Conservation (phyloP, 2,113 vertebrate genomes). For the Hyperopisus bebe region DNA sequence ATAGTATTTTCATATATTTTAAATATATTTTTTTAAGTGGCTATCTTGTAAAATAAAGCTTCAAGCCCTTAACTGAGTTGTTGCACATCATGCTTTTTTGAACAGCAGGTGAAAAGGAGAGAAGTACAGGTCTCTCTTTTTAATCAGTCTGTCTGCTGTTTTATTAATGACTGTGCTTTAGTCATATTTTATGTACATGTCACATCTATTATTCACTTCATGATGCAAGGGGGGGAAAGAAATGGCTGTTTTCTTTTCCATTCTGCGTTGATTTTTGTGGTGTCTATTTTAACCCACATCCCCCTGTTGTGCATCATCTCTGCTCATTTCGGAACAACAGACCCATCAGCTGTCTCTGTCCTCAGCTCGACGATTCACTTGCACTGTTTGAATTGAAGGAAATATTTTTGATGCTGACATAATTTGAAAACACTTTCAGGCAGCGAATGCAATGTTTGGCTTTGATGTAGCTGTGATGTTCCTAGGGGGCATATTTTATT, state of each 20-base stretch:
- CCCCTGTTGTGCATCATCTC: not conserved
- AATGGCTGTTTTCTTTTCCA: not conserved
- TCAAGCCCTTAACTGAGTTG: conserved; percentile 65
- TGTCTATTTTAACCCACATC: not conserved
- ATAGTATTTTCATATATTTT: conserved; percentile 15
- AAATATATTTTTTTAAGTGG: conserved; percentile 52
- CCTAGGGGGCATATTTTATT: conserved; percentile 64
- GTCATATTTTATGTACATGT: conserved; percentile 1
- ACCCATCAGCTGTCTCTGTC: not conserved
- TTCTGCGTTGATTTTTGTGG: not conserved
- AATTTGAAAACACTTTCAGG: conserved; percentile 63
- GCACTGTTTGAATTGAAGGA: conserved; percentile 33
- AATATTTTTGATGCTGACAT: conserved; percentile 50
- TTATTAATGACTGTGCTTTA: conserved; percentile 15
- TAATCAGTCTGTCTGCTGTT: conserved; percentile 32
- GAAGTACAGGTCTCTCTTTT: conserved; percentile 39
- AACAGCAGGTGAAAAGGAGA: conserved; percentile 50
- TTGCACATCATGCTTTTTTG: conserved; percentile 32
- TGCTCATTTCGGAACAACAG: not conserved
- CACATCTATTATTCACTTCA: not conserved
- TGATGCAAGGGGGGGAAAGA: not conserved
- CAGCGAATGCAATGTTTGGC: conserved; percentile 65
- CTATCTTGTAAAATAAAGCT: conserved; percentile 65
- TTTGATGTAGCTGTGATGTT: conserved; percentile 46
- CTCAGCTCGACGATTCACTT: not conserved